Evolutionary conservation across 2,888 invertebrate genomes (phyloP), one percentile per base, ranked within the genome.

Genomic region (Bombylius major): DNA sequence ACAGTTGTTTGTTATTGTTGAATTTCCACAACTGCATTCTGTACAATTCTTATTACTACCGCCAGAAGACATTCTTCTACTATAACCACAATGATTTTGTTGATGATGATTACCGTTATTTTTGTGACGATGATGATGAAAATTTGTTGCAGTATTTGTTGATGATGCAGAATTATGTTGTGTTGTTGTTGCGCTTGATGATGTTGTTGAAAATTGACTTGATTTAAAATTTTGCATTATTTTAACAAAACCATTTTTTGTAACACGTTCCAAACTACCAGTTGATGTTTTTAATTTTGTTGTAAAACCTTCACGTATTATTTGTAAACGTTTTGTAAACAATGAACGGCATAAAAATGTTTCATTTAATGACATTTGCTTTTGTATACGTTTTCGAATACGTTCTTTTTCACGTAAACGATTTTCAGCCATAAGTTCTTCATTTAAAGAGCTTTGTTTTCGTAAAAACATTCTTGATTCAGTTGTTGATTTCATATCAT

Each of bases 361-460:
- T 70, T 92, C 92, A 68, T 92, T 91, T 13, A 92, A 75, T 7
- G 91, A 91, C 33, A 89, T 88, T 73, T 92, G 92, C 69, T 92
- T 92, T 69, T 88, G 89, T 62, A 91, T 90, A 67, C 90, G 87
- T 66, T 84, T 85, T 57, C 88, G 79, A 31, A 92, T 81, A 51
- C 80, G 79, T 69, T 91, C 90, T 65, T 90, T 91, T 69, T 92
- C 92, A 59, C 85, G 76, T 65, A 91, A 73, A 55, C 92, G 77
- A 65, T 90, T 91, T n/a, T 84, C 84, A 4, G 89, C 90, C 86
- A 92, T 89, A 13, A 91, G 76, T 69, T 92, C 92, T 69, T 92
- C 92, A 67, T 92, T 92, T 59, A 93, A 78, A 3, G 92, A 92
- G 61, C 88, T 85, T 70, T 93, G 92, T 67, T 93, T 75, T n/a